These are phyloP conservation scores for Pseudorectes ferrugineus DNA, from an alignment of 2,113 vertebrate genomes.

Conservation along the genomic window DNA sequence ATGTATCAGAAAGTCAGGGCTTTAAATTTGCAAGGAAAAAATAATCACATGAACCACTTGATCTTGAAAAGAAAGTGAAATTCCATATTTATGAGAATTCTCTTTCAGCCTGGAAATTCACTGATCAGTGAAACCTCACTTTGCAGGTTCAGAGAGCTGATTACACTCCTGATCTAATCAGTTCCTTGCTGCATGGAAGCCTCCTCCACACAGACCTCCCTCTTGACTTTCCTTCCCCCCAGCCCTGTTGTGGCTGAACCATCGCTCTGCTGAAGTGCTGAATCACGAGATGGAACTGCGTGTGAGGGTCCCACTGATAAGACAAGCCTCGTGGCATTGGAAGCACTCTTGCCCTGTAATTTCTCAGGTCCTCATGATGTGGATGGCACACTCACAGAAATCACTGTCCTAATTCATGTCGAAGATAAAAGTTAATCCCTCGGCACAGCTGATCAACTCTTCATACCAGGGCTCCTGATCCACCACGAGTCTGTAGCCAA, in stretches of 20 bases:
- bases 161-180: conserved; percentile 66
- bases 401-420: neutral
- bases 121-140: conserved; percentile 30
- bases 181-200: conserved; percentile 39
- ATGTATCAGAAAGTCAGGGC: neutral
- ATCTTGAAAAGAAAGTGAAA: conserved; percentile 14
- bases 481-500: neutral
- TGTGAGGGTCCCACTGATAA: neutral
- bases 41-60: neutral
- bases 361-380: neutral
- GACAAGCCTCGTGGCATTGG: neutral
- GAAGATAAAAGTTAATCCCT: conserved; percentile 14
- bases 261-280: neutral
- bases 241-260: neutral
- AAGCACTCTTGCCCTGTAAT: neutral
- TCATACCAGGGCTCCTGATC: neutral
- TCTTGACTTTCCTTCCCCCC: neutral
- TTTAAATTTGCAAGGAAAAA: conserved; percentile 1
- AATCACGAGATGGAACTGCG: neutral
- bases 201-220: neutral
- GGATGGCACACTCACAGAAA: neutral
- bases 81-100: conserved; percentile 41
- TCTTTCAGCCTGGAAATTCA: conserved; percentile 24
- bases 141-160: conserved; percentile 44
- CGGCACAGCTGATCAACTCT: neutral